Base-by-base conservation (phyloP, 1,140 invertebrate genomes). In the Aphelinus certus region DNA sequence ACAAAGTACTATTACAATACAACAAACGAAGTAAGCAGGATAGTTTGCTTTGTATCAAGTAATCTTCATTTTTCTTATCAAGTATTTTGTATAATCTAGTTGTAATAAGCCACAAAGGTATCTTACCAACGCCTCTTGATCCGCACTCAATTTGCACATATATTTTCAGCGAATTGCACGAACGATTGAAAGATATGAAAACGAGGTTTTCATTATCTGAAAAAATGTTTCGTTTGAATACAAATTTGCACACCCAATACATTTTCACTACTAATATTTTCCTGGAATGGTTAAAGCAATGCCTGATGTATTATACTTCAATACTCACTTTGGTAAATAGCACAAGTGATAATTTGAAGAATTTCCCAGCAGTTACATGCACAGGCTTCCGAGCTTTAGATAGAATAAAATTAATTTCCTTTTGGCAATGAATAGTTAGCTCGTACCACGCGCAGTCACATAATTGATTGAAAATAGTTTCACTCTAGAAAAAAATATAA, bases 181-280 rank as follows among this genome's bases (percentile, higher is more conserved):
- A 7, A 75, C 51, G 10, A 75, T 5, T 0, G 73, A 75, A 7
- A 75, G 53, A 45, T 69, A 75, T 0, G 73, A 75, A 69, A 69
- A 75, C 46, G 73, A 69, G 45, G 73, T 64, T n/a, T 75, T 75
- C 49, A 75, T 62, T 69, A 75, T 69, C 73, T 75, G 45, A 69
- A 73, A 73, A 66, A 67, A 61, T 53, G 0, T 26, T 26, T 26
- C 26, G 26, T 53, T 53, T 9, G 51, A 53, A 53, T 53, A 6
- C 4, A 6, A 53, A 53, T 6, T 53, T 6, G 9, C 4, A 53
- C 9, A 53, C 9, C 4, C 26, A 53, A 9, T 53, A 53, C 51
- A 53, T 53, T 53, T 53, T 53, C 9, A 53, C 51, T 53, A 53
- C 9, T 26, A 26, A 26, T 26, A 26, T 26, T 26, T 26, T 26